Base-by-base conservation (phyloP, 1,140 invertebrate species). In the Copidosoma floridanum region DNA sequence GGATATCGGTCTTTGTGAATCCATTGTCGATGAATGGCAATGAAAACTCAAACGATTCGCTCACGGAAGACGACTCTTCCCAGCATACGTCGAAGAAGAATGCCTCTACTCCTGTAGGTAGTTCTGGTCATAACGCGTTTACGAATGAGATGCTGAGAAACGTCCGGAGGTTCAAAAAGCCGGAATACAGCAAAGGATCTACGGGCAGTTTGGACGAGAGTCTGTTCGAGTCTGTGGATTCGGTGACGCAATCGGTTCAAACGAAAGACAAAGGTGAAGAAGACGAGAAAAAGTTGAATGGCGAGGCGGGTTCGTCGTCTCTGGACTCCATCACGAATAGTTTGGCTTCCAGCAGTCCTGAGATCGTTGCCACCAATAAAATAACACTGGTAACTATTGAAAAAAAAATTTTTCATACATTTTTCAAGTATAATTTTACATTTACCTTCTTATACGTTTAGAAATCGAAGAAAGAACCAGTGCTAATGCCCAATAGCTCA, bases 1-100 rank as follows among this genome's bases (percentile, higher is more conserved):
- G 83, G 71, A 78, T 85, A 64, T 76, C 80, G 51, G 74, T 86
- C 61, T 83, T 84, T 77, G 78, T 81, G 1, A 86, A 86, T 74
- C 85, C 85, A 7, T 74, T 78, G 60, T 83, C 69, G 50, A 59
- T 73, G 2, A 77, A 72, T 26, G 72, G 70, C 21, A 77, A 72
- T 40, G 70, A 77, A 14, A 79, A 73, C 64, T 77, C 75, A 0
- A 74, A 67, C 14, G 77, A 79, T 24, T 54, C 76, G 3, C 70
- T 71, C 0, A 74, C 76, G 6, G 76, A 73, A 16, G 75, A 82
- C n/a, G 63, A 69, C 2, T 66, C 67, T n/a, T 14, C 66, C 3
- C 23, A 67, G 0, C n/a, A n/a, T n/a, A 51, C 23, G 14, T 54
- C 59, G 6, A 77, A 74, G 21, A 77, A 70, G 44, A 41, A 64